These are phyloP conservation scores for Cyprinodon diabolis DNA, from an alignment of 2,797 vertebrate species.

Conservation along the genomic window DNA sequence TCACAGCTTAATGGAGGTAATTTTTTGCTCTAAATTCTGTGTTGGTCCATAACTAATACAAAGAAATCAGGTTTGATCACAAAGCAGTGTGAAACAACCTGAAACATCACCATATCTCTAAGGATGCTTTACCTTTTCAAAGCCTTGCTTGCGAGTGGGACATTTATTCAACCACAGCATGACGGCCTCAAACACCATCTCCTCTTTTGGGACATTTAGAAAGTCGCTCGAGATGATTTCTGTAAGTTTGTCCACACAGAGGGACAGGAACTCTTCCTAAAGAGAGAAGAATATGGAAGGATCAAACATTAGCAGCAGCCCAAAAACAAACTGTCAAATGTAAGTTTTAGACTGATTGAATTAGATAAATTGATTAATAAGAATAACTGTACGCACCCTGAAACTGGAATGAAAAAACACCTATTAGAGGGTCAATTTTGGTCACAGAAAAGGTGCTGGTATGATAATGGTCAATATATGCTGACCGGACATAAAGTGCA, in stretches of 20 bases:
- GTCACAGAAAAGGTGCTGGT: neutral
- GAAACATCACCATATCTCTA: neutral
- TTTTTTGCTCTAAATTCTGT: neutral
- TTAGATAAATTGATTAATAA: too few relatives aligned
- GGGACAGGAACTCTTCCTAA: conserved; percentile 84
- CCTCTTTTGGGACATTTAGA: conserved; percentile 81
- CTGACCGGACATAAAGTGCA: too few relatives aligned
- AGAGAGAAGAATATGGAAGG: neutral
- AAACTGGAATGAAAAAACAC: neutral
- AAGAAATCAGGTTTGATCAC: neutral
- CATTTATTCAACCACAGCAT: conserved; percentile 83
- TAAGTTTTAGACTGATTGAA: rapidly evolving
- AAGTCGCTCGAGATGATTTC: conserved; percentile 83
- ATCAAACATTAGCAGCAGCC: too few relatives aligned
- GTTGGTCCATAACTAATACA: neutral
- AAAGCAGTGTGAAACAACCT: neutral
- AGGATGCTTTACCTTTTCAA: conserved; percentile 78
- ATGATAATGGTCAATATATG: neutral
- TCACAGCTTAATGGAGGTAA: neutral
- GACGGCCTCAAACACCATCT: conserved; percentile 82
- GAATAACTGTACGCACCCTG: neutral
- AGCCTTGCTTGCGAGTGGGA: conserved; percentile 76
- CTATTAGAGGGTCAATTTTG: neutral
- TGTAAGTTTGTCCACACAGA: conserved; percentile 83
- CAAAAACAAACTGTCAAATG: too few relatives aligned